Conservation (phyloP, 2,797 vertebrate genomes). For the Pangasius larnaudii region DNA sequence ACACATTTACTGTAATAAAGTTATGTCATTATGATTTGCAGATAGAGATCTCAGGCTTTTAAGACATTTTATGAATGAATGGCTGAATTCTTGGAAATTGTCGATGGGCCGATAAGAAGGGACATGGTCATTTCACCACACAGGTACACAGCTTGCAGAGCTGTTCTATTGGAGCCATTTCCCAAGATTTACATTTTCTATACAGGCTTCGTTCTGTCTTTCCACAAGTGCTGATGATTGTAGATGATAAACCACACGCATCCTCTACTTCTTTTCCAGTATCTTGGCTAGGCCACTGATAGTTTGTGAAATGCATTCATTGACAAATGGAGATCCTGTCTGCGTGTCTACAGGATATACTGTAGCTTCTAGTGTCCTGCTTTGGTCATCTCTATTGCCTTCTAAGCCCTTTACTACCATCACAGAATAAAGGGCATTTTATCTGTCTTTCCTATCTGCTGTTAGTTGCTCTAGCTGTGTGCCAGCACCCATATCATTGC, state of each 20-base stretch:
- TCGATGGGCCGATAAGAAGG: not conserved
- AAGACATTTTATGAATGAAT: not conserved
- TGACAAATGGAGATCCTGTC: not conserved
- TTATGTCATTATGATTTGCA: not conserved
- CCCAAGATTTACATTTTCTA: not conserved
- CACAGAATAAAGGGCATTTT: not conserved
- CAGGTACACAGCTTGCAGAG: not conserved
- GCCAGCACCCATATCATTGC: not conserved
- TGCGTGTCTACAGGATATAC: not conserved
- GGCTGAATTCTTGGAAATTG: not conserved
- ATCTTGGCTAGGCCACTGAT: not conserved
- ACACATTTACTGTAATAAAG: not conserved
- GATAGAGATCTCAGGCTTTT: not conserved
- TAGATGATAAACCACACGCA: not conserved
- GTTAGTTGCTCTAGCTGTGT: not conserved
- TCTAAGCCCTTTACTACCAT: not conserved
- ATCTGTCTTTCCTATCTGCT: not conserved
- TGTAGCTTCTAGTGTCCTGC: not conserved
- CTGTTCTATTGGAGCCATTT: not conserved
- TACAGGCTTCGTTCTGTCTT: not conserved
- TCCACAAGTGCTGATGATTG: not conserved
- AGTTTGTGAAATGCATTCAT: not conserved
- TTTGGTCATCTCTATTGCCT: not conserved
- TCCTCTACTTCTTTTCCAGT: not conserved
- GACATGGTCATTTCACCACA: not conserved